Percentiles rank a stretch among this genome's conserved stretches.
These are phyloP conservation scores for Aphaenogaster ashmeadi DNA, from an alignment of 1,140 invertebrate genomes.

Conservation along the genomic window DNA sequence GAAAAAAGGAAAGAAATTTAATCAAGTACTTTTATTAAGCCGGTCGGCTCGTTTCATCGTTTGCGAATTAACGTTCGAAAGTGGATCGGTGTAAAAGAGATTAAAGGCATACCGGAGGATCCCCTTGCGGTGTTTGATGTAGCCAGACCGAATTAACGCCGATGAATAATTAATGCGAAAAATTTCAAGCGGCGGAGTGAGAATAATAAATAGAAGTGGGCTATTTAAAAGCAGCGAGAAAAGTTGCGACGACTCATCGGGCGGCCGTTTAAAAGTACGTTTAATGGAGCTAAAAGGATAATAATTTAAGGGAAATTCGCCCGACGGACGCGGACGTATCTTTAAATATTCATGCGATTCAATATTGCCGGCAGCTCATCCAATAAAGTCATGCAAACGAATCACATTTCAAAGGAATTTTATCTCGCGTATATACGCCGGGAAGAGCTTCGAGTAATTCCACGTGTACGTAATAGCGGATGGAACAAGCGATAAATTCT, in stretches of 20 bases:
- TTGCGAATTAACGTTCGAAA: slow-evolving; percentile 55
- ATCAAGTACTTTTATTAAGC: slow-evolving; percentile 41
- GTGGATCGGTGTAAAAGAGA: slow-evolving; percentile 55
- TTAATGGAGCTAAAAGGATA: slow-evolving; percentile 76
- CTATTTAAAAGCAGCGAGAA: slow-evolving; percentile 63
- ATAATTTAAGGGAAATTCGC: slow-evolving; percentile 67
- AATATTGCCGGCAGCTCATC: slow-evolving; percentile 69
- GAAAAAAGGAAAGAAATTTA: slow-evolving; percentile 12
- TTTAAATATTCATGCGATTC: slow-evolving; percentile 78
- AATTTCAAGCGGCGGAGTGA: slow-evolving; percentile 53
- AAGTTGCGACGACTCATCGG: slow-evolving; percentile 70
- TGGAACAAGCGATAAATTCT: slow-evolving; percentile 33
- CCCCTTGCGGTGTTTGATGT: slow-evolving; percentile 43
- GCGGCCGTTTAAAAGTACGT: slow-evolving; percentile 71
- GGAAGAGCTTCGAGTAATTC: slow-evolving; percentile 41
- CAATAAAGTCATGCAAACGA: slow-evolving; percentile 74
- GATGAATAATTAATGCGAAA: slow-evolving; percentile 72
- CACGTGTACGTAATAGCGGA: slow-evolving; percentile 37
- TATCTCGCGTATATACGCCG: slow-evolving; percentile 54
- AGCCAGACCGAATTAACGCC: slow-evolving; percentile 53
- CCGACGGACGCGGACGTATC: slow-evolving; percentile 51
- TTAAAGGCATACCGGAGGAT: slow-evolving; percentile 42
- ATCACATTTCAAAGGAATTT: slow-evolving; percentile 64
- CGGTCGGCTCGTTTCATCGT: slow-evolving; percentile 48
- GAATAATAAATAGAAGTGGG: slow-evolving; percentile 68